phyloP scores from a whole-genome alignment of 2,888 invertebrate genomes.

The Silvanus unidentatus region DNA sequence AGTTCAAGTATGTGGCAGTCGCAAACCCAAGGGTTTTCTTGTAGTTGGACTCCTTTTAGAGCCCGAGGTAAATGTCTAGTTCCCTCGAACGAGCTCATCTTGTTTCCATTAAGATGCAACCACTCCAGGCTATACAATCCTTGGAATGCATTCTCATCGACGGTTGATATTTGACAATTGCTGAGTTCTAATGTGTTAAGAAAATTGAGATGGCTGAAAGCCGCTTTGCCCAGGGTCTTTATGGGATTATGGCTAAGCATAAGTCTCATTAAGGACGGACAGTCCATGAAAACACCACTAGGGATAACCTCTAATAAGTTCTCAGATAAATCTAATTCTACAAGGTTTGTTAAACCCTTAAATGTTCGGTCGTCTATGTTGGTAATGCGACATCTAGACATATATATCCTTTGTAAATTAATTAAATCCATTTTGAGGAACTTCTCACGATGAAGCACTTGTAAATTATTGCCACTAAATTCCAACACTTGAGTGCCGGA shows the following conservation, averaged over 20 bases:
- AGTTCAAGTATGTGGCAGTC: slow-evolving; percentile 76
- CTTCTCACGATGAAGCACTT: slow-evolving; percentile 69
- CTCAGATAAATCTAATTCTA: slow-evolving; percentile 80
- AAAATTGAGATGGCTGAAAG: slow-evolving; percentile 69
- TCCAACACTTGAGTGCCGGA: slow-evolving; percentile 83
- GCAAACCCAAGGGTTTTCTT: slow-evolving; percentile 85
- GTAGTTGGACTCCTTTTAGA: slow-evolving; percentile 72
- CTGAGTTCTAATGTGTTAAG: slow-evolving; percentile 76
- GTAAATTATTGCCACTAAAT: slow-evolving; percentile 76
- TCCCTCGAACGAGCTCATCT: slow-evolving; percentile 65
- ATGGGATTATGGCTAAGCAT: slow-evolving; percentile 79
- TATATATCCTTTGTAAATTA: slow-evolving; percentile 81
- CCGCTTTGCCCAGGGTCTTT: slow-evolving; percentile 60
- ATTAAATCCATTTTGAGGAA: slow-evolving; percentile 73
- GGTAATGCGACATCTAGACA: slow-evolving; percentile 71
- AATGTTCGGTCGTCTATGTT: slow-evolving; percentile 76
- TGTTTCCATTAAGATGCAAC: slow-evolving; percentile 78
- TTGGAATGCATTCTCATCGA: slow-evolving; percentile 75
- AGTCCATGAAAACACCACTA: slow-evolving; percentile 69
- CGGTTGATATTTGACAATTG: slow-evolving; percentile 68
- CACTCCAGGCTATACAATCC: slow-evolving; percentile 77
- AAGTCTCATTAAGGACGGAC: slow-evolving; percentile 76
- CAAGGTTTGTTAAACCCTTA: slow-evolving; percentile 76
- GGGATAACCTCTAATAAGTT: slow-evolving; percentile 76
- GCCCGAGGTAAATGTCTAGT: slow-evolving; percentile 63